Base-by-base conservation (phyloP, 2,888 invertebrate genomes). In the Liopterus haemorrhoidalis region DNA sequence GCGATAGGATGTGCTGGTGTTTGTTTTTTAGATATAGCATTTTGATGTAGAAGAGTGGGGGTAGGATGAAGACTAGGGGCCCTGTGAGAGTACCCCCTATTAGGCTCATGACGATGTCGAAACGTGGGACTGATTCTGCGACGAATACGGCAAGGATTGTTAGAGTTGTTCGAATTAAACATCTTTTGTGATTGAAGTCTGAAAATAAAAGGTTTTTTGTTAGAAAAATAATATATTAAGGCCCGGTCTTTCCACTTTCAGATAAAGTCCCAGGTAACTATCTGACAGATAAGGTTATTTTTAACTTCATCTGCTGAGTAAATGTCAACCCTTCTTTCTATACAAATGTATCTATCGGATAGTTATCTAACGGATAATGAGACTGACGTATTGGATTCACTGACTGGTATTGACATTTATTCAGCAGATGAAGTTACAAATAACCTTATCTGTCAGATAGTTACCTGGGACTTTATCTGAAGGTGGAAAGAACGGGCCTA, bases 31-130 rank as follows among this genome's bases (percentile, higher is more conserved):
- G 69, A 37, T 71, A 70, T 39, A 75, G 67, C 6, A 87, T 77
- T 61, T 78, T 81, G 0, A 82, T 69, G 63, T 90, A 91, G 59
- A 92, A 79, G 28, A 91, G 55, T 0, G 91, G 86, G 0, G 92
- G 92, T 46, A 88, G 75, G 47, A 93, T 76, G 54, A 91, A 92
- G 57, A 90, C 83, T 8, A 91, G 67, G 0, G 91, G 85, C 0
- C 89, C 87, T 0, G 84, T 85, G 3, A 92, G 72, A 0, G 87
- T 83, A 3, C 89, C 90, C 1, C 93, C 92, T 6, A 92, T 79
- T 1, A 92, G 69, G 2, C 88, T 82, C 81, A 92, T 85, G 8
- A 92, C 83, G 14, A 89, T 71, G 57, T 91, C 90, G 61, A 93
- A 91, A 51, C 83, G 74, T 1, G 93, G 91, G 1, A 92, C 81